Conservation (phyloP, 1,140 invertebrate species). For the Euura saliciscinereae region DNA sequence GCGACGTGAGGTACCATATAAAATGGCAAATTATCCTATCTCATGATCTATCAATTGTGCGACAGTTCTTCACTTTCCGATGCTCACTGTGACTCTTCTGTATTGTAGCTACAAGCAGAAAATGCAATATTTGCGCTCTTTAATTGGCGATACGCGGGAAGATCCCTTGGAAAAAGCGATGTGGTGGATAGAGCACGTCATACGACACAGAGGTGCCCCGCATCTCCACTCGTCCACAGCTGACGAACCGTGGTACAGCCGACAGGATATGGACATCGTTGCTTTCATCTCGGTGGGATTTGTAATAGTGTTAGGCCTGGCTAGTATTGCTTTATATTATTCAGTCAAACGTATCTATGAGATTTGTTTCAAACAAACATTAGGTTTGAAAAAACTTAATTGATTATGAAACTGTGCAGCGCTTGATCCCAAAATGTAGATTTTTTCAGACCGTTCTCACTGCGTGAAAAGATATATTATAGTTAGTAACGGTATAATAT, state of each 20-base stretch:
- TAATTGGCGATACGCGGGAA: conserved; percentile 41
- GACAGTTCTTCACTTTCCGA: not conserved
- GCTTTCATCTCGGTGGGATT: conserved; percentile 23
- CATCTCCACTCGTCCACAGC: conserved; percentile 42
- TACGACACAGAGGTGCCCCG: conserved; percentile 46
- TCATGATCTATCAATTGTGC: conserved; percentile 32
- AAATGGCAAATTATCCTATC: conserved; percentile 25
- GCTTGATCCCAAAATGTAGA: too few species aligned
- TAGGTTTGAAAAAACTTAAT: too few species aligned
- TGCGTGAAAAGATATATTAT: too few species aligned
- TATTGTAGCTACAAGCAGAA: conserved; percentile 37
- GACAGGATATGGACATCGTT: conserved; percentile 42
- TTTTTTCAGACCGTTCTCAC: too few species aligned
- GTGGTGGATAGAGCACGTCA: conserved; percentile 52
- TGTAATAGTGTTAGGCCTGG: too few species aligned
- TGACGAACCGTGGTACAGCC: conserved; percentile 43
- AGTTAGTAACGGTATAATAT: too few species aligned
- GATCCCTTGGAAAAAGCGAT: conserved; percentile 38
- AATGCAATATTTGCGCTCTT: conserved; percentile 22
- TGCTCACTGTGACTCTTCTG: not conserved
- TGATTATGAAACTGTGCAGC: too few species aligned
- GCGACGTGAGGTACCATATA: conserved; percentile 29
- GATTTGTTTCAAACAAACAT: too few species aligned
- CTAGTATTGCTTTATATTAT: too few species aligned
- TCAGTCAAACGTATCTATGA: too few species aligned